Percentiles rank a stretch among this genome's conserved stretches.
Conservation (phyloP, 2,113 vertebrate genomes). For the Chitala chitala region DNA sequence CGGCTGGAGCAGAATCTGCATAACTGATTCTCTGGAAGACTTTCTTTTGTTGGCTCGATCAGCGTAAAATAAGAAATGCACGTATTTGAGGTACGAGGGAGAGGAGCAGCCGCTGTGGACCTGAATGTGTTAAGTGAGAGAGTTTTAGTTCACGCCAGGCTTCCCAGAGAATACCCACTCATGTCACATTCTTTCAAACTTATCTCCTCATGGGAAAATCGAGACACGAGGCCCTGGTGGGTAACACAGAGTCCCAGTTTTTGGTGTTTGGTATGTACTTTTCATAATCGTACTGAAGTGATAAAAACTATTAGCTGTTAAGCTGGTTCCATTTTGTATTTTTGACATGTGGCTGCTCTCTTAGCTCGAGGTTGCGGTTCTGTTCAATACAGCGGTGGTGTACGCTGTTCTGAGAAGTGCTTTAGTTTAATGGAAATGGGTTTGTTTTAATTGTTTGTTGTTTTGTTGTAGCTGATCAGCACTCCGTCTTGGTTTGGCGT, state of each 20-base stretch:
- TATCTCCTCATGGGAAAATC: neutral
- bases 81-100: too few relatives aligned
- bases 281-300: neutral
- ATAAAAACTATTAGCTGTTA: constrained; percentile 25
- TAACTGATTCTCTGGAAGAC: neutral
- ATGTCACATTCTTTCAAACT: neutral
- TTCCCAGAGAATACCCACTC: too few relatives aligned
- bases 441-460: neutral
- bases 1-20: too few relatives aligned
- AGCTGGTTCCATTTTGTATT: neutral
- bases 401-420: neutral
- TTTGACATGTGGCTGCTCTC: too few relatives aligned
- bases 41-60: neutral
- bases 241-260: neutral
- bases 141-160: neutral
- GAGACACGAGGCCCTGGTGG: neutral
- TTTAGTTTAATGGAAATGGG: neutral
- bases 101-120: neutral
- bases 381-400: too few relatives aligned
- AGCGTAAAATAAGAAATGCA: too few relatives aligned
- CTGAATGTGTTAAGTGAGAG: neutral
- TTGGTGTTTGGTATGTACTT: neutral
- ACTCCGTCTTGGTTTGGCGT: constrained; percentile 38
- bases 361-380: too few relatives aligned
- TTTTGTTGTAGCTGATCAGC: constrained; percentile 24